Evolutionary conservation across 1,140 invertebrate genomes (phyloP).

Genomic region (Xylocopa sonorina): DNA sequence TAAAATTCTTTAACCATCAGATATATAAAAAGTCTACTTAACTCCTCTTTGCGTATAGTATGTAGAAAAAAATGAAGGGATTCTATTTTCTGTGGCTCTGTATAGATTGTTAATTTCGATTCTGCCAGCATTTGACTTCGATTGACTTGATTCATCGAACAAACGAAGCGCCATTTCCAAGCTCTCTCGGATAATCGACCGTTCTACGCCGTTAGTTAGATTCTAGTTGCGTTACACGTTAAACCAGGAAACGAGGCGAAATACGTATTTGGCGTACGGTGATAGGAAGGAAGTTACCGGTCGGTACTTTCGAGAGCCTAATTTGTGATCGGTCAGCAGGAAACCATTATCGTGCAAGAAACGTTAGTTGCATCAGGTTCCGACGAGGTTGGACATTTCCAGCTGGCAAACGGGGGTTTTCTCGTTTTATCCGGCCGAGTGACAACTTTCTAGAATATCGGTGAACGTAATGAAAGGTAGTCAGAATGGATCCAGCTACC

Average conservation of each 20-base stretch:
- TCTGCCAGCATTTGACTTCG: too few relatives aligned
- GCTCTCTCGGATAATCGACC: too few relatives aligned
- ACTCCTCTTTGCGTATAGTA: too few relatives aligned
- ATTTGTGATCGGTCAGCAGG: conserved; percentile 34
- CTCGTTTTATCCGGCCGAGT: conserved; percentile 18
- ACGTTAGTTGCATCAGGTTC: conserved; percentile 44
- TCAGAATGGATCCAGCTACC: conserved; percentile 23
- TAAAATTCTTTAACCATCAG: too few relatives aligned
- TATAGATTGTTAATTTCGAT: too few relatives aligned
- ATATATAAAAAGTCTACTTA: too few relatives aligned
- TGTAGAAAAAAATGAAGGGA: too few relatives aligned
- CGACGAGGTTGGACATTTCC: conserved; percentile 8
- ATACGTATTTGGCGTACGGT: conserved; percentile 17
- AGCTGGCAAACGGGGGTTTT: not conserved
- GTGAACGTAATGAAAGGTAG: conserved; percentile 53
- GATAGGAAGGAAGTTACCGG: conserved; percentile 42
- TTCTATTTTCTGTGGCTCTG: too few relatives aligned
- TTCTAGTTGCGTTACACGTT: not conserved
- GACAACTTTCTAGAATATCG: conserved; percentile 54
- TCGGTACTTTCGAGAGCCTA: conserved; percentile 25
- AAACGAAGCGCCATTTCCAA: too few relatives aligned
- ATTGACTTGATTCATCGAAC: too few relatives aligned
- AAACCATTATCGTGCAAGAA: conserved; percentile 45
- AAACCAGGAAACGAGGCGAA: conserved; percentile 3
- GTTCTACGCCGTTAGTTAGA: not conserved